A percentile compares a stretch with the other conserved stretches of the same genome.
Conservation (phyloP, 1,140 invertebrate species). For the Scaptomyza hsui region DNA sequence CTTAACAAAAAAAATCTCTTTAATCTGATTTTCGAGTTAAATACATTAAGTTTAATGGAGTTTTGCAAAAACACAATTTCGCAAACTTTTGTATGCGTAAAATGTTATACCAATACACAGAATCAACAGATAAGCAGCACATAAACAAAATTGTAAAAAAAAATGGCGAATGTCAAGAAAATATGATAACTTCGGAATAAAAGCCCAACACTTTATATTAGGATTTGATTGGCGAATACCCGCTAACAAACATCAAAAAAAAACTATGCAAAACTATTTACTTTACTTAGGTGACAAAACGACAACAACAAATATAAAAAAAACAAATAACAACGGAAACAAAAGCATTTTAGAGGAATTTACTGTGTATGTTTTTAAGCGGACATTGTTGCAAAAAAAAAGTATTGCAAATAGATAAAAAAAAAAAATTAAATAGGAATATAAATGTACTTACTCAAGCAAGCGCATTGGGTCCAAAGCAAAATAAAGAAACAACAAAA, state of each 20-base stretch:
- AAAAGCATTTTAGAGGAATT: slow-evolving; percentile 80
- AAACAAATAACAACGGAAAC: slow-evolving; percentile 50
- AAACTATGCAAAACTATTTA: slow-evolving; percentile 77
- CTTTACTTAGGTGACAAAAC: slow-evolving; percentile 78
- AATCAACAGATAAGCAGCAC: slow-evolving; percentile 42
- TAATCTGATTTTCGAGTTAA: slow-evolving; percentile 77
- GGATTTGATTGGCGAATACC: slow-evolving; percentile 73
- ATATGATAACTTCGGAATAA: slow-evolving; percentile 45
- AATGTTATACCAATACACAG: slow-evolving; percentile 47
- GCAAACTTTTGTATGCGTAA: slow-evolving; percentile 55
- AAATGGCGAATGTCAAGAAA: slow-evolving; percentile 28
- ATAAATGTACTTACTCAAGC: slow-evolving; percentile 48
- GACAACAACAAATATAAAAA: slow-evolving; percentile 41
- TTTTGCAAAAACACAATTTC: slow-evolving; percentile 48
- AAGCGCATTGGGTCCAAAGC: slow-evolving; percentile 75
- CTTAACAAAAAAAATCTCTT: slow-evolving; percentile 53
- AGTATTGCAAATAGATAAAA: slow-evolving; percentile 58
- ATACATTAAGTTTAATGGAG: slow-evolving; percentile 56
- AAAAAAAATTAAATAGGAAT: slow-evolving; percentile 9
- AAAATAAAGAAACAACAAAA: slow-evolving; percentile 27
- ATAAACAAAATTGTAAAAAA: slow-evolving; percentile 48
- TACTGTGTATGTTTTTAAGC: slow-evolving; percentile 72
- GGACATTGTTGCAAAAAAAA: slow-evolving; percentile 45
- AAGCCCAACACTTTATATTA: slow-evolving; percentile 53
- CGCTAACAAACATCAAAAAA: slow-evolving; percentile 67